Conservation (phyloP, 2,888 invertebrate genomes). For the Ichneumoninae sp. region DNA sequence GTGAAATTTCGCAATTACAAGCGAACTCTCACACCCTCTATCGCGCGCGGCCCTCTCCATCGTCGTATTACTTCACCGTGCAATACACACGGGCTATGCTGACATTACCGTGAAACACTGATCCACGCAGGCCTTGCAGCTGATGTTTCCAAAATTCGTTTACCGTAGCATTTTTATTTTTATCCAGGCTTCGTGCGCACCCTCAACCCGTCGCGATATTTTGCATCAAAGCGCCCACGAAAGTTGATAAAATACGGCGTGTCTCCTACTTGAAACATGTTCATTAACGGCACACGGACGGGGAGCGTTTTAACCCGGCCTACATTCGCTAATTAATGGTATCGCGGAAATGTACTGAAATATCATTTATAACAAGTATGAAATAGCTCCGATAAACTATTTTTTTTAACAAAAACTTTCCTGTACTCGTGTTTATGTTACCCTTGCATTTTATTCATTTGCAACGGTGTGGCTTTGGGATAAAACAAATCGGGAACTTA, state of each 20-base stretch:
- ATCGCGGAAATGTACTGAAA: background rate
- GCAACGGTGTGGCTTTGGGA: background rate
- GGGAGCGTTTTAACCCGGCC: background rate
- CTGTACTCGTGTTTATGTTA: background rate
- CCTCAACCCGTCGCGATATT: background rate
- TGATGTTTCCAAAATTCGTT: constrained; percentile 15
- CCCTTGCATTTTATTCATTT: background rate
- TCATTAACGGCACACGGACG: background rate
- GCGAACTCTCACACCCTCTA: background rate
- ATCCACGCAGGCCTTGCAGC: background rate
- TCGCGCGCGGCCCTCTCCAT: background rate
- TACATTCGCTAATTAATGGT: background rate
- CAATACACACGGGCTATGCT: constrained; percentile 19
- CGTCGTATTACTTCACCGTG: background rate
- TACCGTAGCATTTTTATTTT: background rate
- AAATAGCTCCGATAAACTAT: background rate
- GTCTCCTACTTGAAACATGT: background rate
- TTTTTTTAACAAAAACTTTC: background rate
- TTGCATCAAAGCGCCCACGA: background rate
- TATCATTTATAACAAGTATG: background rate
- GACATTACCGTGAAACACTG: constrained; percentile 5
- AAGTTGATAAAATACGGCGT: background rate
- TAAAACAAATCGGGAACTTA: background rate
- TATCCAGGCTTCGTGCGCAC: background rate
- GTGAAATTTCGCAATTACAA: constrained; percentile 50